phyloP scores from a whole-genome alignment of 2,888 invertebrate species.

The Aphelenchoides bicaudatus region DNA sequence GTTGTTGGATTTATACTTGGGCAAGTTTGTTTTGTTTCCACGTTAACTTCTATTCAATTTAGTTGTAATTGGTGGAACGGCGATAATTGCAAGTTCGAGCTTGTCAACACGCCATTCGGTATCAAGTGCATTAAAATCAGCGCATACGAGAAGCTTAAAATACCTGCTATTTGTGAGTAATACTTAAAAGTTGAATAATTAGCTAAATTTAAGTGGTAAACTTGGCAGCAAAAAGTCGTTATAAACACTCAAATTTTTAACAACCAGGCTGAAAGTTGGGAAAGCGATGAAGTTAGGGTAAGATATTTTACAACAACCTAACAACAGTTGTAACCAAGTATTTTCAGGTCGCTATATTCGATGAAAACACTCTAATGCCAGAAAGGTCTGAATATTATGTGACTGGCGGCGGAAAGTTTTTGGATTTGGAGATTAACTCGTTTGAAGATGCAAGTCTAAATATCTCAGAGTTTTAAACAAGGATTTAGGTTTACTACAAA shows the following conservation, averaged over 20 bases:
- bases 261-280: constrained; percentile 26
- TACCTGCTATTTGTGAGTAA: neutral
- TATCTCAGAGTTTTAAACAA: neutral
- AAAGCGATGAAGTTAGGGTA: constrained; percentile 23
- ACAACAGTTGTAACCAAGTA: neutral
- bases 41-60: neutral
- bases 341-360: neutral
- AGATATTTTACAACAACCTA: neutral
- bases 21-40: neutral
- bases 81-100: constrained; percentile 14
- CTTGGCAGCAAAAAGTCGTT: too few species aligned
- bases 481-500: constrained; percentile 9
- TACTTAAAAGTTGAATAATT: too few species aligned
- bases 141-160: neutral
- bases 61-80: constrained; percentile 29
- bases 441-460: neutral
- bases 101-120: constrained; percentile 10
- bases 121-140: constrained; percentile 5
- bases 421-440: constrained; percentile 9
- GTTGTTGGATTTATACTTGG: neutral
- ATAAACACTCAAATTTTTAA: constrained; percentile 26
- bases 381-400: neutral
- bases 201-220: too few species aligned
- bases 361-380: neutral
- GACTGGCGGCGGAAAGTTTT: neutral